These are phyloP conservation scores for Tupiocoris notatus DNA, from an alignment of 2,888 invertebrate genomes.

Conservation along the genomic window DNA sequence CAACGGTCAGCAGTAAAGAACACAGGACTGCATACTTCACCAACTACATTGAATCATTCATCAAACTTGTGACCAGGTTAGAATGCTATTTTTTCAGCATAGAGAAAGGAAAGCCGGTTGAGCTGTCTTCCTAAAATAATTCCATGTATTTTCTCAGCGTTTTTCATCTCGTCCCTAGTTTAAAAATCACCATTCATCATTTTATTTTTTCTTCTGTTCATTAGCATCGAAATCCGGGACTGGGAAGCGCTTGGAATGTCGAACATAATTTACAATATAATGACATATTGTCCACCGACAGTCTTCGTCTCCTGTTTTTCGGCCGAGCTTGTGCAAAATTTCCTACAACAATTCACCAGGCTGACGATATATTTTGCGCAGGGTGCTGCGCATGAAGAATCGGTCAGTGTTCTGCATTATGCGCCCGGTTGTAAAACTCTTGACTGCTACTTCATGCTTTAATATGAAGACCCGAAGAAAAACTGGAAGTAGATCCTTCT, in stretches of 20 bases:
- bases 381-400: constrained; percentile 65
- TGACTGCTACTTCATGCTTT: not conserved
- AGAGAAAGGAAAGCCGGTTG: constrained; percentile 45
- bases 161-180: no score
- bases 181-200: no score
- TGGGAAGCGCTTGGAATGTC: constrained; percentile 69
- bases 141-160: no score
- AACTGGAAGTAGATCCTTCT: no score
- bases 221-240: constrained; percentile 61
- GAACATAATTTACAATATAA: constrained; percentile 64
- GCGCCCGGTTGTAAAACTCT: not conserved
- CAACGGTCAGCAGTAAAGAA: constrained; percentile 55
- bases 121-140: no score
- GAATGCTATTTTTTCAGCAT: constrained; percentile 41
- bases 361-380: constrained; percentile 66
- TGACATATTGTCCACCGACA: constrained; percentile 59
- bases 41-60: constrained; percentile 62
- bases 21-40: constrained; percentile 60
- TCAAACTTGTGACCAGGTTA: constrained; percentile 62
- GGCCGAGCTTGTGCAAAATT: constrained; percentile 57
- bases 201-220: no score
- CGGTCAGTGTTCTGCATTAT: constrained; percentile 60
- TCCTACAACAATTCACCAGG: constrained; percentile 63
- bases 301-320: constrained; percentile 56
- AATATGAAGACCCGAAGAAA: no score